Conservation (phyloP, 1,140 invertebrate genomes). For the Drosophila prosaltans region DNA sequence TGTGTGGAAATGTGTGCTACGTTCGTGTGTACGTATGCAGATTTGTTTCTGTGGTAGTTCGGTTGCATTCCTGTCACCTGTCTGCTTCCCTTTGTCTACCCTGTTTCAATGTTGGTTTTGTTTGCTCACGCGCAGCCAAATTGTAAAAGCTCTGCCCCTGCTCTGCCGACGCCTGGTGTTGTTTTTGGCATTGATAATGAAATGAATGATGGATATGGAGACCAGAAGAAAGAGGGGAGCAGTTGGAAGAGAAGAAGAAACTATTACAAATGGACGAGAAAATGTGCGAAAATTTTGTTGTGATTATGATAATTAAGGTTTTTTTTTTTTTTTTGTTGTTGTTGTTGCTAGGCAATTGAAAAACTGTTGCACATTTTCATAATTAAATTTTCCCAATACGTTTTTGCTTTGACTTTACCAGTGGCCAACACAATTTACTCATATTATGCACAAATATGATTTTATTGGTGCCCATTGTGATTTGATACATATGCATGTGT, state of each 20-base stretch:
- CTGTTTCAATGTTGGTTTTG: conserved; percentile 53
- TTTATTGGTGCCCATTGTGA: neutral
- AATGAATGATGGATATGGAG: conserved; percentile 48
- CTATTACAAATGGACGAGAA: conserved; percentile 4
- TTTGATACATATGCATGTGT: neutral
- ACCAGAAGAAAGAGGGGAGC: conserved; percentile 3
- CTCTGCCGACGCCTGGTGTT: conserved; percentile 30
- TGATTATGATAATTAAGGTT: neutral
- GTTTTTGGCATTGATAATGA: conserved; percentile 56
- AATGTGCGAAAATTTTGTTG: conserved; percentile 8
- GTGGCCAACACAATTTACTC: neutral
- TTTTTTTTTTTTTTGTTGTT: neutral
- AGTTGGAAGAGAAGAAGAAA: neutral
- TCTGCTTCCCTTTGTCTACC: conserved; percentile 2
- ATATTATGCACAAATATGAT: neutral
- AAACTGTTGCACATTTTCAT: neutral
- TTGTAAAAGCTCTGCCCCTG: conserved; percentile 34
- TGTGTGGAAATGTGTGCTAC: neutral
- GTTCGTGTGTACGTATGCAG: neutral
- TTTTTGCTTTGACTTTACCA: neutral
- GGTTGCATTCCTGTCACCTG: neutral
- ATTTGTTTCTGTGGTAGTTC: neutral
- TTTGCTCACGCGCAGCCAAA: conserved; percentile 62
- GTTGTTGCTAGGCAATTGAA: neutral
- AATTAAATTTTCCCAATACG: neutral